Conservation (phyloP, 1,140 invertebrate species). For the Drosophila pandora region DNA sequence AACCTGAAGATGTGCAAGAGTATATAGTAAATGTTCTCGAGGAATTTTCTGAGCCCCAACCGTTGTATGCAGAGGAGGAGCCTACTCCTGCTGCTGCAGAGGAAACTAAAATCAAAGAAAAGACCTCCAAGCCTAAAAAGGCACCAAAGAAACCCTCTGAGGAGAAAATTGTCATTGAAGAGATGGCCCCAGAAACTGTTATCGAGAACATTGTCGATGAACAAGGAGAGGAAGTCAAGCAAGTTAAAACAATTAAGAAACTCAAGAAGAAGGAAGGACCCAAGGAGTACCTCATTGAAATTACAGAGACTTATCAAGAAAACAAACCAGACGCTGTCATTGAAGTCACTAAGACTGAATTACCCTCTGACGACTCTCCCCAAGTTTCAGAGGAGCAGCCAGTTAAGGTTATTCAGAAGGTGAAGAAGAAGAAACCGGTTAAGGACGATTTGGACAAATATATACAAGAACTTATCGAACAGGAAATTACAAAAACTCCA, state of each 20-base stretch:
- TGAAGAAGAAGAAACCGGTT: conserved; percentile 70
- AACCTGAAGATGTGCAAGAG: conserved; percentile 47
- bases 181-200: conserved; percentile 73
- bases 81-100: conserved; percentile 8
- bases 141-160: conserved; percentile 53
- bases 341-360: conserved; percentile 68
- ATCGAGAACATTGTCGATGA: conserved; percentile 80
- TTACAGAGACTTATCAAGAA: conserved; percentile 79
- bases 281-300: conserved; percentile 72
- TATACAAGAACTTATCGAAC: conserved; percentile 74
- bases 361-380: conserved; percentile 62
- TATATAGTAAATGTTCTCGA: conserved; percentile 55
- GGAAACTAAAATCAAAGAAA: conserved; percentile 73
- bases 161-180: conserved; percentile 72
- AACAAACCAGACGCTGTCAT: conserved; percentile 74
- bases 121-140: conserved; percentile 70
- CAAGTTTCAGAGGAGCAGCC: conserved; percentile 30
- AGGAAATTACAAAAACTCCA: conserved; percentile 83
- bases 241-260: conserved; percentile 76
- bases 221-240: conserved; percentile 77
- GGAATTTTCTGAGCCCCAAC: conserved; percentile 51
- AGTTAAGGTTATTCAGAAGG: conserved; percentile 54
- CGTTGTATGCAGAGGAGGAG: conserved; percentile 41
- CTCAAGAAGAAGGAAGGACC: conserved; percentile 75
- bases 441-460: conserved; percentile 80